Percentiles rank a stretch among this genome's conserved stretches.
Conservation (phyloP, 2,797 vertebrate species). For the Pygocentrus nattereri region DNA sequence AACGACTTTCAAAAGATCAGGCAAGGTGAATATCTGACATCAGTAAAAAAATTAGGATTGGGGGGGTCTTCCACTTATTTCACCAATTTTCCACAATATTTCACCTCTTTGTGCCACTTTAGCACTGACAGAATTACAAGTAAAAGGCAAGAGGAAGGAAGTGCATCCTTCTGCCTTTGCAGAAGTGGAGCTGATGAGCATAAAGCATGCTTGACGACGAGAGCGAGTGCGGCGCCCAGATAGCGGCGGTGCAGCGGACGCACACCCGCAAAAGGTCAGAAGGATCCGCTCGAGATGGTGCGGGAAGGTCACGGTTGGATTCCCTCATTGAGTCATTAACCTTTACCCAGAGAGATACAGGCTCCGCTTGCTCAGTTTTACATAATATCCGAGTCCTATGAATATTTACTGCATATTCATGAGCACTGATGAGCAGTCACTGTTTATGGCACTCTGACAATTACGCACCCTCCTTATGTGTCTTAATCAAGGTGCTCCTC, state of each 20-base stretch:
- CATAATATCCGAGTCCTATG: constrained; percentile 51
- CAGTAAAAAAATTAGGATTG: background rate
- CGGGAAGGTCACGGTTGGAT: constrained; percentile 64
- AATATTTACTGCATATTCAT: constrained; percentile 64
- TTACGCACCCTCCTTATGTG: constrained; percentile 29
- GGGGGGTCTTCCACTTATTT: no score
- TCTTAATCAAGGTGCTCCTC: constrained; percentile 60
- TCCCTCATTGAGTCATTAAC: constrained; percentile 76
- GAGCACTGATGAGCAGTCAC: constrained; percentile 58
- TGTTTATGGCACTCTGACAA: constrained; percentile 51
- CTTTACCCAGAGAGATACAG: constrained; percentile 69
- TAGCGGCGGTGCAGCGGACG: constrained; percentile 27
- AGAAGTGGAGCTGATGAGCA: constrained; percentile 51
- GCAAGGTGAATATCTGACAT: constrained; percentile 11
- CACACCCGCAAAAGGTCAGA: constrained; percentile 53
- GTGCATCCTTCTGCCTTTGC: background rate
- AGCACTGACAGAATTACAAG: background rate
- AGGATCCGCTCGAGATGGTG: constrained; percentile 50
- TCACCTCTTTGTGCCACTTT: background rate
- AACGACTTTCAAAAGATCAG: constrained; percentile 4
- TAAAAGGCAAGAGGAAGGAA: background rate
- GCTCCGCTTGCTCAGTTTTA: constrained; percentile 39
- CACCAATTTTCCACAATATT: no score
- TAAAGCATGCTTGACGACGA: constrained; percentile 37
- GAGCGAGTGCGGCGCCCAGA: constrained; percentile 38